Percentiles rank a stretch among this genome's conserved stretches.
phyloP scores from a whole-genome alignment of 2,888 invertebrate genomes.

The Tuberolachnus salignus region DNA sequence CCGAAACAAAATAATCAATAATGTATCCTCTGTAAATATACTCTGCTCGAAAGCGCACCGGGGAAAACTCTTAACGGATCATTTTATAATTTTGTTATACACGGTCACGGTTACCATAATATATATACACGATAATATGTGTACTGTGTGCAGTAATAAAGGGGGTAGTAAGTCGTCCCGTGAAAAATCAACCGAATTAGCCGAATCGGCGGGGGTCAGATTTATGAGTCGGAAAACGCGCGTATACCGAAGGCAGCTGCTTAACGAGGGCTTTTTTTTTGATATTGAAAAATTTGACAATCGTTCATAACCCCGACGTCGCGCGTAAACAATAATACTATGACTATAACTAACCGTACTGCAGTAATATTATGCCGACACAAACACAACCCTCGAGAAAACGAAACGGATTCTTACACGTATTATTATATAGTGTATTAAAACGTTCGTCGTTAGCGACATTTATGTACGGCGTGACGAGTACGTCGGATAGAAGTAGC shows the following conservation, averaged over 20 bases:
- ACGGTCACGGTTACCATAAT: background rate
- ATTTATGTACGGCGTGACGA: no score
- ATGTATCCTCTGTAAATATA: background rate
- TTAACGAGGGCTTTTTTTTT: slow-evolving; percentile 28
- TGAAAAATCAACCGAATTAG: slow-evolving; percentile 38
- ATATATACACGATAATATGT: background rate
- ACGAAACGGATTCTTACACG: no score
- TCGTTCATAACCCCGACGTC: background rate
- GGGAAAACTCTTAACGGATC: background rate
- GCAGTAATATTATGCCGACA: no score
- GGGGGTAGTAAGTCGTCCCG: slow-evolving; percentile 21
- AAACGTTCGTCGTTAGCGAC: no score
- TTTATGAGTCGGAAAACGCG: slow-evolving; percentile 41
- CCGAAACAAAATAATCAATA: background rate
- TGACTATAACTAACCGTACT: no score
- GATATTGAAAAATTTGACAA: slow-evolving; percentile 1
- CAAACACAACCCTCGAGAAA: no score
- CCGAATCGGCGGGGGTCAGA: slow-evolving; percentile 11
- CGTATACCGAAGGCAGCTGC: slow-evolving; percentile 19
- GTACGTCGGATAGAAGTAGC: no score
- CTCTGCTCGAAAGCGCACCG: background rate
- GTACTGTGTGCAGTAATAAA: slow-evolving; percentile 19
- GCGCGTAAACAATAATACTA: no score
- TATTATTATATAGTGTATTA: no score
- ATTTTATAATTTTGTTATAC: background rate